Percentiles rank a stretch among this genome's conserved stretches.
Evolutionary conservation across 2,888 invertebrate genomes (phyloP).

Genomic region (Halictus quadricinctus): DNA sequence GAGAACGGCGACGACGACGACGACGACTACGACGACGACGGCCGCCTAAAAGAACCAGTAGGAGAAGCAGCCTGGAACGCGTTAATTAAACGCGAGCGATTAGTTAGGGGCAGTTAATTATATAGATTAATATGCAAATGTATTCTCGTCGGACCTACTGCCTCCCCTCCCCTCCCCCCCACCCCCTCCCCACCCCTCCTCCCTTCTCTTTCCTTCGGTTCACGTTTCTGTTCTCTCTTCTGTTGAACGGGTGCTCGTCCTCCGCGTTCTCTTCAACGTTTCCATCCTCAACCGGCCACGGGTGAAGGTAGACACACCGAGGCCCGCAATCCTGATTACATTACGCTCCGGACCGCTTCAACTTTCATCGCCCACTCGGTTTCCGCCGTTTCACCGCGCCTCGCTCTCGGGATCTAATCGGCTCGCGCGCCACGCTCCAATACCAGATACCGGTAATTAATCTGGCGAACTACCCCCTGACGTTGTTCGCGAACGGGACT

Average conservation of each 20-base stretch:
- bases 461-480: conserved; percentile 58
- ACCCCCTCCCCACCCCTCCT: background rate
- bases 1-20: background rate
- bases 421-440: conserved; percentile 37
- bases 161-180: background rate
- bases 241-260: background rate
- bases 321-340: conserved; percentile 50
- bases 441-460: conserved; percentile 63
- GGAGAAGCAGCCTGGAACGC: conserved; percentile 37
- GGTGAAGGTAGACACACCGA: conserved; percentile 47
- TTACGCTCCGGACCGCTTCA: conserved; percentile 34
- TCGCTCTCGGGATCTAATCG: conserved; percentile 64
- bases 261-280: background rate
- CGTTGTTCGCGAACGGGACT: conserved; percentile 53
- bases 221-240: background rate
- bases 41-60: background rate
- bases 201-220: background rate
- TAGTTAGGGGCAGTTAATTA: conserved; percentile 72
- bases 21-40: background rate
- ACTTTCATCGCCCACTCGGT: conserved; percentile 39
- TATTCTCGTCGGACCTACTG: conserved; percentile 7
- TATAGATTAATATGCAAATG: conserved; percentile 74
- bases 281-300: background rate
- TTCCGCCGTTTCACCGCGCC: conserved; percentile 45
- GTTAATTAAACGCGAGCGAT: conserved; percentile 73